phyloP scores from a whole-genome alignment of 2,888 invertebrate species.

The Ferdinandea cuprea region DNA sequence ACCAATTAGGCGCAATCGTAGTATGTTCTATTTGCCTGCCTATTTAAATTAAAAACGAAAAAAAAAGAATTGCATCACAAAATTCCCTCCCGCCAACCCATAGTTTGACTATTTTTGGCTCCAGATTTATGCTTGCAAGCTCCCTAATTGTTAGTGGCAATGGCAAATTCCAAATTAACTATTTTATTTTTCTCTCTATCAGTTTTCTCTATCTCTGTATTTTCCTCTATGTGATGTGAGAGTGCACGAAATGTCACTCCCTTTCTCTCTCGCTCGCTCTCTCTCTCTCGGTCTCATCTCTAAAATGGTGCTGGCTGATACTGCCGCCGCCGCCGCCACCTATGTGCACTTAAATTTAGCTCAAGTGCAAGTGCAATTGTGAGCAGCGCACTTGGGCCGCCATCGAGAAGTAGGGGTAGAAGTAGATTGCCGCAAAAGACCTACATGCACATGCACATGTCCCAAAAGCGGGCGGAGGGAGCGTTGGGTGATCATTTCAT shows the following conservation, averaged over 20 bases:
- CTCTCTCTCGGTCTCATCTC: background rate
- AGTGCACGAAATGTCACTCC: background rate
- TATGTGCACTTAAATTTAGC: slow-evolving; percentile 67
- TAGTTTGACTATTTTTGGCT: too few relatives aligned
- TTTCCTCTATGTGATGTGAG: background rate
- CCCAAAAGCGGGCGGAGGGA: background rate
- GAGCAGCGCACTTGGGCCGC: slow-evolving; percentile 8
- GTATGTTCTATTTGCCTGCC: too few relatives aligned
- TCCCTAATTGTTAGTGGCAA: too few relatives aligned
- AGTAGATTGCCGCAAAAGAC: slow-evolving; percentile 26
- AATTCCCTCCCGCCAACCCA: too few relatives aligned
- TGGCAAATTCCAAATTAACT: too few relatives aligned
- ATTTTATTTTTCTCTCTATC: too few relatives aligned
- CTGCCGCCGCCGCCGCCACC: slow-evolving; percentile 6
- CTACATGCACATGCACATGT: slow-evolving; percentile 51
- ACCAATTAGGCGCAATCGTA: too few relatives aligned
- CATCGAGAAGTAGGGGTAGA: background rate
- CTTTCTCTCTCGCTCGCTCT: slow-evolving; percentile 24
- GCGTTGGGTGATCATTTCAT: slow-evolving; percentile 2
- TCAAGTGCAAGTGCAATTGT: slow-evolving; percentile 75
- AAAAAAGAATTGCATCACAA: too few relatives aligned
- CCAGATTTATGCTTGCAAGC: too few relatives aligned
- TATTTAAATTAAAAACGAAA: too few relatives aligned
- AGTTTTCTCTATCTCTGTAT: background rate
- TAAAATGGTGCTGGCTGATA: slow-evolving; percentile 2